Conservation (phyloP, 2,888 invertebrate genomes). For the Drosophila flavopinicola region DNA sequence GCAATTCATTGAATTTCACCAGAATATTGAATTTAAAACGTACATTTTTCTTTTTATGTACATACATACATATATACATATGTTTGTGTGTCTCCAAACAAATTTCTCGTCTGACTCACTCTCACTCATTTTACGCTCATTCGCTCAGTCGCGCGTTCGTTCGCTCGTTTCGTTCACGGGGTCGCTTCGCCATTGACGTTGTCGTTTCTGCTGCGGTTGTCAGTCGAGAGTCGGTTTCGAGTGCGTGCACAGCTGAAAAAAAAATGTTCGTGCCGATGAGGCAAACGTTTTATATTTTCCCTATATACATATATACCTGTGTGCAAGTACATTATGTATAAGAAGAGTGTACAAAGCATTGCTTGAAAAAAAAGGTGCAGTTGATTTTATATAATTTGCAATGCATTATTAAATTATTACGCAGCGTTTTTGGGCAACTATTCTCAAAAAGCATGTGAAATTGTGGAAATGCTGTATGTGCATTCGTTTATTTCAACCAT, state of each 20-base stretch:
- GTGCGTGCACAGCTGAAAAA: slow-evolving; percentile 72
- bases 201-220: slow-evolving; percentile 38
- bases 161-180: slow-evolving; percentile 35
- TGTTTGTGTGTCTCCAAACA: slow-evolving; percentile 5
- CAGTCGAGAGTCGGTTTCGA: slow-evolving; percentile 78
- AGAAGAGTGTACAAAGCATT: slow-evolving; percentile 20
- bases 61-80: neutral
- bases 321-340: slow-evolving; percentile 45
- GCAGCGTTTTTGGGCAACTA: slow-evolving; percentile 16
- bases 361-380: slow-evolving; percentile 39
- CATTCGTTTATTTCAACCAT: slow-evolving; percentile 49
- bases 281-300: slow-evolving; percentile 31
- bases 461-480: slow-evolving; percentile 44
- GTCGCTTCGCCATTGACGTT: slow-evolving; percentile 57
- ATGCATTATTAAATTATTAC: slow-evolving; percentile 24
- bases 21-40: slow-evolving; percentile 7
- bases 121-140: slow-evolving; percentile 43
- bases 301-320: slow-evolving; percentile 34
- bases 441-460: slow-evolving; percentile 34
- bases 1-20: slow-evolving; percentile 5
- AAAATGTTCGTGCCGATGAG: slow-evolving; percentile 43
- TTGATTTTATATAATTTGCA: slow-evolving; percentile 46
- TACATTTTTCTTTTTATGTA: slow-evolving; percentile 3
- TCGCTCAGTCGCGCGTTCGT: too few relatives aligned
- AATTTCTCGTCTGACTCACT: slow-evolving; percentile 40